phyloP scores from a whole-genome alignment of 2,888 invertebrate genomes.

The Coelinius sp. region DNA sequence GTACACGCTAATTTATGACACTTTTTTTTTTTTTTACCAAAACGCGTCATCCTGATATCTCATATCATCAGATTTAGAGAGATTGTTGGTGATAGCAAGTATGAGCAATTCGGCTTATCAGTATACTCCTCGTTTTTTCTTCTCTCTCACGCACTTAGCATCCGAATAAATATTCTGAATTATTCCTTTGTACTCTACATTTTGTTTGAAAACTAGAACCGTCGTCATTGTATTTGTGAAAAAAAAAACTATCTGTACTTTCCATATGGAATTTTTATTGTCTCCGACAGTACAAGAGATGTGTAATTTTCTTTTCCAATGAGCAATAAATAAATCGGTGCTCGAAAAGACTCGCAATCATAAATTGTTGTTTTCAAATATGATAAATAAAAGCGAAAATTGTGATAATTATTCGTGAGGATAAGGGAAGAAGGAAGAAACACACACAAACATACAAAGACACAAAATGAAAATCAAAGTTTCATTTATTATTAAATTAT shows the following conservation, averaged over 20 bases:
- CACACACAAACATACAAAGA: no score
- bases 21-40: background rate
- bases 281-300: conserved; percentile 16
- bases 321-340: conserved; percentile 22
- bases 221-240: background rate
- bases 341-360: conserved; percentile 21
- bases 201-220: background rate
- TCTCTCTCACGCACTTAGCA: background rate
- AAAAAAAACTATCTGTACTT: conserved; percentile 33
- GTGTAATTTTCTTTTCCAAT: conserved; percentile 10
- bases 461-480: conserved; percentile 21
- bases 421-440: conserved; percentile 52
- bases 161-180: background rate
- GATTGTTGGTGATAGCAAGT: conserved; percentile 28
- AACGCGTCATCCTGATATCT: conserved; percentile 33
- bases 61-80: conserved; percentile 31
- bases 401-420: conserved; percentile 63
- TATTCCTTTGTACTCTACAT: background rate
- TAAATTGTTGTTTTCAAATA: conserved; percentile 13
- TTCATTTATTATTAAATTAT: conserved; percentile 8
- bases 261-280: conserved; percentile 36
- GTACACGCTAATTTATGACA: no score
- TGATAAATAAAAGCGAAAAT: conserved; percentile 53
- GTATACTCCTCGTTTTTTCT: background rate
- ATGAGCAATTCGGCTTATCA: conserved; percentile 20